Evolutionary conservation across 2,797 vertebrate genomes (phyloP).

Genomic region (Dallia pectoralis): DNA sequence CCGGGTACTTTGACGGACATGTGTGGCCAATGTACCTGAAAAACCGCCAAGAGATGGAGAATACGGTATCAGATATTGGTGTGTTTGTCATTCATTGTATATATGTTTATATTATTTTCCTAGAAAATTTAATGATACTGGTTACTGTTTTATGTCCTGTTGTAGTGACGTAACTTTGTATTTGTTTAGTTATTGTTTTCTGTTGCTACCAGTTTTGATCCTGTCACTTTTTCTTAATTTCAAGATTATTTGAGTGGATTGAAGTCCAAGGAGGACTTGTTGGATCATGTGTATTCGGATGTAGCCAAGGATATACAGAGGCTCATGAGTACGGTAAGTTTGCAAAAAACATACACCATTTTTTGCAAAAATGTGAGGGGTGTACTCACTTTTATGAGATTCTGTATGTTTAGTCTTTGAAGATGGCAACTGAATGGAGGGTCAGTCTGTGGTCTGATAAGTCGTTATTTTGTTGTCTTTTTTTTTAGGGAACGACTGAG

Average conservation of each 20-base stretch:
- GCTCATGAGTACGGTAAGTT: conserved; percentile 74
- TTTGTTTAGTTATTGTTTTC: not conserved
- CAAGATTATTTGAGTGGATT: conserved; percentile 87
- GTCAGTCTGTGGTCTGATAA: not conserved
- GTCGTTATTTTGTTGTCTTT: conserved; percentile 22
- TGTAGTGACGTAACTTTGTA: not conserved
- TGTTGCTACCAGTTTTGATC: not conserved
- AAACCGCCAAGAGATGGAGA: conserved; percentile 80
- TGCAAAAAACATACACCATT: too few species aligned
- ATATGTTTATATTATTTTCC: not conserved
- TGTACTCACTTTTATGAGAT: too few species aligned
- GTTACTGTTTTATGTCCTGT: not conserved
- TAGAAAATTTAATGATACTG: not conserved
- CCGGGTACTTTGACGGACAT: conserved; percentile 86
- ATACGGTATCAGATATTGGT: conserved; percentile 72
- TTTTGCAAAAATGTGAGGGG: not conserved
- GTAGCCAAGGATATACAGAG: conserved; percentile 70
- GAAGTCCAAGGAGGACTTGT: conserved; percentile 78
- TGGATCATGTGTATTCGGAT: conserved; percentile 74
- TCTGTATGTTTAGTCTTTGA: too few species aligned
- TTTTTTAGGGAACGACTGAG: conserved; percentile 50
- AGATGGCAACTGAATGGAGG: not conserved
- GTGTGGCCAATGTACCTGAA: conserved; percentile 96
- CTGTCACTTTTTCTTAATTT: not conserved
- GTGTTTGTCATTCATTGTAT: conserved; percentile 37